Conservation (phyloP, 2,113 vertebrate genomes). For the Triplophysa siluroides region DNA sequence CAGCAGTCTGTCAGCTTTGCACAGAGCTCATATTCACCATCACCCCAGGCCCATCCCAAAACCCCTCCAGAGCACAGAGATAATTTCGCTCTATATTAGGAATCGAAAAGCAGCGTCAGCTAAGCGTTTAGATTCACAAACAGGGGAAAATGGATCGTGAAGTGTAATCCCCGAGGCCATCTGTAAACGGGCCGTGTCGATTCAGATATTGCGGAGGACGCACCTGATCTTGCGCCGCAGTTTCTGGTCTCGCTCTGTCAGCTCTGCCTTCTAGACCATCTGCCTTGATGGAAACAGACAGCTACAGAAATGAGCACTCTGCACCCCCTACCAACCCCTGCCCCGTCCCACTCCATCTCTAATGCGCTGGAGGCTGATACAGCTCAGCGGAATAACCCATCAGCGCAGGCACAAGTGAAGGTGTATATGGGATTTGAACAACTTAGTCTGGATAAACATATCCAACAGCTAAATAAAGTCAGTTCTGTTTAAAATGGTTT, state of each 20-base stretch:
- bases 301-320: slow-evolving; percentile 43
- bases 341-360: background rate
- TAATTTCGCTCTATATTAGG: slow-evolving; percentile 1
- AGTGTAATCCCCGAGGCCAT: slow-evolving; percentile 22
- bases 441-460: background rate
- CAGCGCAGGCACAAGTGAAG: background rate
- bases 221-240: slow-evolving; percentile 11
- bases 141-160: slow-evolving; percentile 21
- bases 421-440: background rate
- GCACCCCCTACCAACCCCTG: background rate
- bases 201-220: background rate
- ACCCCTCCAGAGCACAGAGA: background rate
- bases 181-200: slow-evolving; percentile 2
- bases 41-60: background rate
- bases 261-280: slow-evolving; percentile 28
- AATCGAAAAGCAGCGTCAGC: slow-evolving; percentile 12
- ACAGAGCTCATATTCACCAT: background rate
- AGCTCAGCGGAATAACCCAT: background rate
- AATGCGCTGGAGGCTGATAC: background rate
- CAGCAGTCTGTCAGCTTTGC: background rate
- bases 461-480: background rate
- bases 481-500: background rate
- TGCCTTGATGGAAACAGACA: slow-evolving; percentile 39
- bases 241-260: slow-evolving; percentile 1
- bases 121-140: slow-evolving; percentile 26